Evolutionary conservation across 2,888 invertebrate species (phyloP).

Genomic region (Drosophila prostipennis): DNA sequence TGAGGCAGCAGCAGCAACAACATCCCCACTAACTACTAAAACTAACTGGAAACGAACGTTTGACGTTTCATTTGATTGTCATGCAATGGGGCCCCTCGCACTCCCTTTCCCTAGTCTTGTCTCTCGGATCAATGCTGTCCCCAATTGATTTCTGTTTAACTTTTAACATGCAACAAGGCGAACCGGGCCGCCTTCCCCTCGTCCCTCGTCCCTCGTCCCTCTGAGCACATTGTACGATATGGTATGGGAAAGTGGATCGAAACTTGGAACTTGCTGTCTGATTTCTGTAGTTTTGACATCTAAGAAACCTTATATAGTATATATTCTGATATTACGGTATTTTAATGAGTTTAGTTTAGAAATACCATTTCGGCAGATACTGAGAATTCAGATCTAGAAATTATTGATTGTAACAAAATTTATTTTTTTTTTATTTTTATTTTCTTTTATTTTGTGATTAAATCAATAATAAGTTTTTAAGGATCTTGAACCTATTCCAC

Average conservation of each 20-base stretch:
- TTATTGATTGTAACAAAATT: too few relatives aligned
- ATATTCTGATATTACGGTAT: neutral
- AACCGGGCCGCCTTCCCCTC: constrained; percentile 2
- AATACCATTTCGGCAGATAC: too few relatives aligned
- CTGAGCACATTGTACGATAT: constrained; percentile 1
- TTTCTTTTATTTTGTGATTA: too few relatives aligned
- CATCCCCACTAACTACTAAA: constrained; percentile 2
- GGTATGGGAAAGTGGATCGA: constrained; percentile 26
- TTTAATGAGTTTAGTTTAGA: too few relatives aligned
- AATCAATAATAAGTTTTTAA: too few relatives aligned
- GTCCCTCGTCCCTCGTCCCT: constrained; percentile 12
- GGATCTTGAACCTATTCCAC: too few relatives aligned
- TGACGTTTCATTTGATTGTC: constrained; percentile 76
- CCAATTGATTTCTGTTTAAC: constrained; percentile 76
- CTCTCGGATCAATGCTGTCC: constrained; percentile 75
- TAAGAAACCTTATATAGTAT: too few relatives aligned
- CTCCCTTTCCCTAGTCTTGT: constrained; percentile 28
- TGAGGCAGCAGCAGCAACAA: constrained; percentile 25
- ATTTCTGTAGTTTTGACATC: neutral
- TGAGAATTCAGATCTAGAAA: too few relatives aligned
- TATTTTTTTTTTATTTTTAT: too few relatives aligned
- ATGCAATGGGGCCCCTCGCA: constrained; percentile 52
- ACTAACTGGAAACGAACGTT: constrained; percentile 46
- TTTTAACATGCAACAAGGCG: constrained; percentile 67
- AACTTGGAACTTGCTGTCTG: neutral